Base-by-base conservation (phyloP, 2,113 vertebrate species). In the Xiphophorus hellerii region DNA sequence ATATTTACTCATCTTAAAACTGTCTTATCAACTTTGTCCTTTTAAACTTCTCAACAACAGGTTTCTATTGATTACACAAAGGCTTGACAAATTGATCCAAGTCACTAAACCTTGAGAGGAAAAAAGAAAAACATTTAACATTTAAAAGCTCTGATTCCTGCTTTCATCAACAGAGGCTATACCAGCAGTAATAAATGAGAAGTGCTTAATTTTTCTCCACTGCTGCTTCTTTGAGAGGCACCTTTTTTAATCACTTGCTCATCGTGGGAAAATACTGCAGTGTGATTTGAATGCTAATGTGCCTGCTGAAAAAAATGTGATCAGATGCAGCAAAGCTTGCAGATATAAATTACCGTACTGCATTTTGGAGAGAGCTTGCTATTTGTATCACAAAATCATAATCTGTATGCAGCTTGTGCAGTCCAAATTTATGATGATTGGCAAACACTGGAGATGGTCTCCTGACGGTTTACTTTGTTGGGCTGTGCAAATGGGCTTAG, bases 151-250 rank as follows among this genome's bases (percentile, higher is more conserved):
- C 64, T 64, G 31, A 82, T 62, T 33, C 61, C 25, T 22, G 14
- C 44, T 82, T 84, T 76, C 60, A 80, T 86, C 64, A 71, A 15
- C 58, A 42, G 30, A 80, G 65, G 31, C 74, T 63, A 79, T 72
- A 62, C 75, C 79, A 81, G 87, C 67, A 78, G 75, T 83, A 80
- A 82, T 76, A 25, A 31, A 87, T 84, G 66, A 83, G 31, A 81
- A 74, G 78, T 62, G 35, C 62, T 33, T 85, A 37, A 4, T 78
- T 65, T 67, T 77, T 33, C 28, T 42, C 15, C 39, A 42, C 62
- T 71, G 28, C 48, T 1, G 22, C 67, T 11, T 62, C 66, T 82
- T 35, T 60, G 42, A 67, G 61, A 82, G 65, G 9, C 63, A 25
- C 31, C 51, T 29, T 37, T 80, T 83, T 74, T 74, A 88, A 89